Evolutionary conservation across 1,140 invertebrate genomes (phyloP).

Genomic region (Aphelinus certus): DNA sequence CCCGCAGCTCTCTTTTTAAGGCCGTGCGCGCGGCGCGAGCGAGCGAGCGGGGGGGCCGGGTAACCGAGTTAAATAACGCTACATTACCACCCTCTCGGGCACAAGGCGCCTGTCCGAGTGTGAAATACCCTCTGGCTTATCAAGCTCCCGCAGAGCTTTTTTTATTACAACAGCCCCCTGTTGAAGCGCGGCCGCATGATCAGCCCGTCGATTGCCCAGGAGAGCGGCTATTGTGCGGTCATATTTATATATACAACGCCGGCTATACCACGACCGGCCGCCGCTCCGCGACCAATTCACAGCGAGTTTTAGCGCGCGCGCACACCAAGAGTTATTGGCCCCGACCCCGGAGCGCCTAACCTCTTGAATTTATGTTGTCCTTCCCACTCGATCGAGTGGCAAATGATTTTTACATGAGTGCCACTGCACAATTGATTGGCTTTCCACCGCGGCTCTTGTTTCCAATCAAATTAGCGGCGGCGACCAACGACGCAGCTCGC

Average conservation of each 20-base stretch:
- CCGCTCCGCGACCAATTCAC: too few relatives aligned
- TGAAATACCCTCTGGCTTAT: constrained; percentile 66
- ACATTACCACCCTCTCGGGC: constrained; percentile 57
- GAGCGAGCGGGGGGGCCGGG: constrained; percentile 34
- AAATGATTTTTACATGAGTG: too few relatives aligned
- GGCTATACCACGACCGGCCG: background rate
- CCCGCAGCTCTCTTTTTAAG: constrained; percentile 17
- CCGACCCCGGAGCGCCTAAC: too few relatives aligned
- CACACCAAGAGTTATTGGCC: constrained; percentile 17
- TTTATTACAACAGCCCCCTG: constrained; percentile 45
- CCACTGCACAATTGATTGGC: too few relatives aligned
- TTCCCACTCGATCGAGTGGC: too few relatives aligned
- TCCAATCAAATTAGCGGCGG: too few relatives aligned
- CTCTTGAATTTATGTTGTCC: too few relatives aligned
- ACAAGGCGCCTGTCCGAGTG: constrained; percentile 60
- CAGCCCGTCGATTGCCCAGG: background rate
- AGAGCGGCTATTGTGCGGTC: constrained; percentile 14
- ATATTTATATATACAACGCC: constrained; percentile 13
- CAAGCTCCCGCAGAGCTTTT: constrained; percentile 56
- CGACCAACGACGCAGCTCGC: too few relatives aligned
- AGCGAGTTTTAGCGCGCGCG: too few relatives aligned
- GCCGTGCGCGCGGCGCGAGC: background rate
- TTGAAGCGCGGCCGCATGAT: too few relatives aligned
- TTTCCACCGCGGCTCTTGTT: too few relatives aligned
- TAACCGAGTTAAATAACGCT: constrained; percentile 67